These are phyloP conservation scores for Macroteleia sp. DNA, from an alignment of 2,888 invertebrate genomes.

Conservation along the genomic window DNA sequence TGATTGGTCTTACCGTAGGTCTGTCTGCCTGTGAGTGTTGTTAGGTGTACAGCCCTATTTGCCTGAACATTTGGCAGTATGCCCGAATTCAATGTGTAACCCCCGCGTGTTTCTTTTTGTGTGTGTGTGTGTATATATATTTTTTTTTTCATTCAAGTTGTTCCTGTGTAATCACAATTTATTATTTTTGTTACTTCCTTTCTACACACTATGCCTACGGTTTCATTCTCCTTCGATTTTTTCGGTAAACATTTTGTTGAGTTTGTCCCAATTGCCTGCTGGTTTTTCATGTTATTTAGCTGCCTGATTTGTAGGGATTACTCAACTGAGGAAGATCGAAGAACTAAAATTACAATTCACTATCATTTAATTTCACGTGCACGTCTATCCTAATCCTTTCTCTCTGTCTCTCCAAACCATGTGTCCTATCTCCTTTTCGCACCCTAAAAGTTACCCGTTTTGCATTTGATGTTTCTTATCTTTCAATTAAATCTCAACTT, in stretches of 20 bases:
- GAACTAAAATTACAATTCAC: slow-evolving; percentile 44
- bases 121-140: too few relatives aligned
- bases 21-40: slow-evolving; percentile 71
- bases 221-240: slow-evolving; percentile 10
- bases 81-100: slow-evolving; percentile 66
- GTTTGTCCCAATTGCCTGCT: slow-evolving; percentile 54
- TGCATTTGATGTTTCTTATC: slow-evolving; percentile 14
- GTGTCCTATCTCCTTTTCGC: too few relatives aligned
- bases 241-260: slow-evolving; percentile 28
- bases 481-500: not conserved
- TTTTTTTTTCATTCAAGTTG: slow-evolving; percentile 51
- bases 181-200: not conserved
- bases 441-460: not conserved
- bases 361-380: slow-evolving; percentile 52
- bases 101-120: slow-evolving; percentile 51
- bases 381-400: slow-evolving; percentile 13
- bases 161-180: slow-evolving; percentile 1
- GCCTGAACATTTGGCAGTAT: slow-evolving; percentile 68
- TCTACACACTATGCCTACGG: not conserved
- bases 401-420: too few relatives aligned
- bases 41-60: slow-evolving; percentile 68
- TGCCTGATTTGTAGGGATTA: slow-evolving; percentile 63
- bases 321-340: slow-evolving; percentile 57
- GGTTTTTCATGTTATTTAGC: slow-evolving; percentile 59
- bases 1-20: slow-evolving; percentile 70